Evolutionary conservation across 2,888 invertebrate species (phyloP).

Genomic region (Neria commutata): DNA sequence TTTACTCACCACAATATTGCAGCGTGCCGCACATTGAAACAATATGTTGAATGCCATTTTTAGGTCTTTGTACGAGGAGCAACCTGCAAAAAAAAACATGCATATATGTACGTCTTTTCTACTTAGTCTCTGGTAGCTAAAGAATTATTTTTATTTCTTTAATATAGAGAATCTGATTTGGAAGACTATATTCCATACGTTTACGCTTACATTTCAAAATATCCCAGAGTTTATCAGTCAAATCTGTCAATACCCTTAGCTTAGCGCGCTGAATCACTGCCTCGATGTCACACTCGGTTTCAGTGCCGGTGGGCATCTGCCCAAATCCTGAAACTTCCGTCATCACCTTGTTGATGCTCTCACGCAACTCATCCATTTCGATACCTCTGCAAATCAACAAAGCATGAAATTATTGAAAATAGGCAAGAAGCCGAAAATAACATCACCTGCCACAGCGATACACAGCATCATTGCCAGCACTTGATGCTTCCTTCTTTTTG

Average conservation of each 20-base stretch:
- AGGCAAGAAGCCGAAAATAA: background rate
- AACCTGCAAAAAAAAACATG: conserved; percentile 44
- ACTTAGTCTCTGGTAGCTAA: too few species aligned
- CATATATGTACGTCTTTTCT: too few species aligned
- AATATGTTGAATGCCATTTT: conserved; percentile 55
- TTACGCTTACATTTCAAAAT: conserved; percentile 50
- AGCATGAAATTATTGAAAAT: background rate
- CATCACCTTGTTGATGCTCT: conserved; percentile 51
- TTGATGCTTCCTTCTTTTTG: conserved; percentile 37
- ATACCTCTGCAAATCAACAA: conserved; percentile 40
- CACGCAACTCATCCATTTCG: conserved; percentile 49
- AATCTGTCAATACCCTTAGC: conserved; percentile 44
- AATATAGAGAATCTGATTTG: background rate
- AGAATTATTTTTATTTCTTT: too few species aligned
- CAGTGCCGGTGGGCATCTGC: conserved; percentile 38
- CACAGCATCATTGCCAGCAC: conserved; percentile 38
- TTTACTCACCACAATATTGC: conserved; percentile 57
- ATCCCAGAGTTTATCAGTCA: conserved; percentile 60
- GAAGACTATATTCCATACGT: background rate
- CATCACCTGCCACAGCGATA: conserved; percentile 53
- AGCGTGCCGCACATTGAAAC: conserved; percentile 58
- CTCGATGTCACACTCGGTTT: conserved; percentile 50
- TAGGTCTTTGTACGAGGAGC: conserved; percentile 55
- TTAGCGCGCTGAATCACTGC: conserved; percentile 52
- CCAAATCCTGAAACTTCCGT: conserved; percentile 49